Base-by-base conservation (phyloP, 2,888 invertebrate genomes). In the Scaptomyza polygonia region DNA sequence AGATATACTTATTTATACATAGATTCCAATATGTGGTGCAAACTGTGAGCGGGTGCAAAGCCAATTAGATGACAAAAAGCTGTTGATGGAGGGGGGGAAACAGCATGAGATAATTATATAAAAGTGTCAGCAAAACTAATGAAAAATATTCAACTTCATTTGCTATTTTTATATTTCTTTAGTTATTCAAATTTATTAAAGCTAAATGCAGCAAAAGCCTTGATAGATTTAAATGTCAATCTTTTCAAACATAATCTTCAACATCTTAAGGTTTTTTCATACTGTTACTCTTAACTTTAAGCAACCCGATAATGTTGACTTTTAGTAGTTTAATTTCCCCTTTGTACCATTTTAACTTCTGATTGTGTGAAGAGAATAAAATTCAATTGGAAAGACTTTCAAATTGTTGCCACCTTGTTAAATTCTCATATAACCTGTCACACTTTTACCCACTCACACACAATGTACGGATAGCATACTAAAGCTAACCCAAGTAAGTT, bases 11-110 rank as follows among this genome's bases (percentile, higher is more conserved):
- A 49, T 25, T 7, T 29, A 29, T 18, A 48, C n/a, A n/a, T 14
- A 36, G 5, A 14, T 52, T 30, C 0, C 44, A 36, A 39, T 43
- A 72, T 77, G 57, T 62, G 71, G 40, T 62, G 77, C 42, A 36
- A 72, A 48, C 55, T 51, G 30, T 27, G 51, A 72, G 34, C 67
- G 73, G 72, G 72, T 77, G 44, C 55, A 55, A 48, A 48, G 55
- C 55, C 57, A 77, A 73, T 77, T 73, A 55, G 48, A 34, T 45
- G 48, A n/a, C 48, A 53, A 65, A 39, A 59, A 56, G 66, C 77
- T 72, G 52, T 47, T 64, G 77, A 71, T 54, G 25, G 51, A 75
- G 11, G 21, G 18, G 21, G 21, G 8, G n/a, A 11, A 25, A 29
- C 18, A 14, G 11, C 18, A 32, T 45, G 11, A 30, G 14, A 12